Evolutionary conservation across 2,113 vertebrate genomes (phyloP), one percentile per base, ranked within the genome.

Genomic region (Carettochelys insculpta): DNA sequence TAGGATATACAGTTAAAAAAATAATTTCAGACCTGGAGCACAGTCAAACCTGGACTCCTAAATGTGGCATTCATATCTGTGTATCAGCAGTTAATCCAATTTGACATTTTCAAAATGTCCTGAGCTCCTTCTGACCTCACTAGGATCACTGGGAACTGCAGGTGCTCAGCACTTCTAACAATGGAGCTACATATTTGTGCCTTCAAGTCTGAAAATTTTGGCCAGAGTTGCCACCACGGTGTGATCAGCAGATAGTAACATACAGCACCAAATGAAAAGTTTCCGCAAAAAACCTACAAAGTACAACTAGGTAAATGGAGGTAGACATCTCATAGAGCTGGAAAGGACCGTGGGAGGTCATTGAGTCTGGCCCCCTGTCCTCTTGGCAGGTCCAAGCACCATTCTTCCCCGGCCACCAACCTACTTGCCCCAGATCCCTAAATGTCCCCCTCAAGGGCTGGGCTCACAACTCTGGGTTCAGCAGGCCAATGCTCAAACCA

Each of bases 21-120:
- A 96, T 89, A n/a, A 48, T 81, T 78, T 87, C 54, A 6, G 92
- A 93, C 95, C 90, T 92, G 85, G 94, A 95, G 29, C 77, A 34
- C 1, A 0, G 79, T 75, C 92, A 95, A 93, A 94, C 50, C 83
- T 77, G 38, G 52, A 8, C 6, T 68, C 89, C 91, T 94, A 96
- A 96, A 95, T 73, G 82, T 90, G 94, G 68, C 93, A 94, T 92
- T 81, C 94, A 71, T 65, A 87, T 86, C 90, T 56, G 53, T 83
- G 92, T 93, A 92, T 93, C 95, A 87, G 71, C 68, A 92, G n/a
- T n/a, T n/a, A n/a, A n/a, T n/a, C n/a, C n/a, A n/a, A n/a, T n/a
- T n/a, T n/a, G n/a, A n/a, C n/a, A 92, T 84, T 93, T 93, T 79
- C 83, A 89, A n/a, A 76, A 81, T 88, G 41, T 45, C 5, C 43